These are phyloP conservation scores for Garrulus glandarius DNA, from an alignment of 2,797 vertebrate genomes.

Conservation along the genomic window DNA sequence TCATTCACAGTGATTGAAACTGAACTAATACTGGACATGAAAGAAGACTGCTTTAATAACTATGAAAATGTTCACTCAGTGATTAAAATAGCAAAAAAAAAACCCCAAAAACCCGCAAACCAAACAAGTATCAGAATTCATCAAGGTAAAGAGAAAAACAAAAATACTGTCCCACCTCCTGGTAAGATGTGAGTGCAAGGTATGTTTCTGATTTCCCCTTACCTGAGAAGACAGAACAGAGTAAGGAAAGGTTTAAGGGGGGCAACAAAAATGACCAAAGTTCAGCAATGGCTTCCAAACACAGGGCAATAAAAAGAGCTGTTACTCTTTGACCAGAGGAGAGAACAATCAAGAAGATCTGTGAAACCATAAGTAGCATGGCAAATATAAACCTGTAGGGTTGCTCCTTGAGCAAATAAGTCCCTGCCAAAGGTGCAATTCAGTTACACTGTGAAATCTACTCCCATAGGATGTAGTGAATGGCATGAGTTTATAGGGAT, in stretches of 20 bases:
- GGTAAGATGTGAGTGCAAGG: neutral
- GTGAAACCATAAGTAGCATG: neutral
- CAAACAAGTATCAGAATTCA: neutral
- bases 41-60: neutral
- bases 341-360: neutral
- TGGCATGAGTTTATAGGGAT: neutral
- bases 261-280: neutral
- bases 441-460: neutral
- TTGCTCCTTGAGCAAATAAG: neutral
- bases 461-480: neutral
- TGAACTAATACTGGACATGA: neutral
- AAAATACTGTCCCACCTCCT: neutral
- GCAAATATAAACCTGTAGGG: neutral
- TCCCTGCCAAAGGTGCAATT: neutral
- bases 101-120: accelerated
- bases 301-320: neutral
- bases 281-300: neutral
- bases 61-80: neutral
- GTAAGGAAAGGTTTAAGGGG: neutral
- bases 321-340: neutral
- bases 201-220: neutral
- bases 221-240: neutral
- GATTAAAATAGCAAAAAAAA: neutral
- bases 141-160: neutral
- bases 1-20: neutral